Conservation (phyloP, 2,797 vertebrate genomes). For the Merluccius polli region DNA sequence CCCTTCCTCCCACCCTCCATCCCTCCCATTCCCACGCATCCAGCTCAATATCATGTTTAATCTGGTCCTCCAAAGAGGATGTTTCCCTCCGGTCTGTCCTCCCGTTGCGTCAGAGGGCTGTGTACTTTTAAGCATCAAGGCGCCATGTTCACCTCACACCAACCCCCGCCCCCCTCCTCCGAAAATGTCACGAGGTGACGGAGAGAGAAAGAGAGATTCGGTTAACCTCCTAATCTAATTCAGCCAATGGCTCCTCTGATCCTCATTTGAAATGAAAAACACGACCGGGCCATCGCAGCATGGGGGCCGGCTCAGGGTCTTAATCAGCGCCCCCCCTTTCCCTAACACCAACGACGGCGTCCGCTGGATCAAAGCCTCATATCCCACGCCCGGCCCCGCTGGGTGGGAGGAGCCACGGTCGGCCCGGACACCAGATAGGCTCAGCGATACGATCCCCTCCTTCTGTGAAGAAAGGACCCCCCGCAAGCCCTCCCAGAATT, state of each 20-base stretch:
- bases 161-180: neutral
- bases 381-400: slow-evolving; percentile 28
- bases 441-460: neutral
- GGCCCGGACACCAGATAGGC: slow-evolving; percentile 33
- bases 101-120: neutral
- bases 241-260: slow-evolving; percentile 44
- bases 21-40: neutral
- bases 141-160: too few species aligned
- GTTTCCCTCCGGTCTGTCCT: neutral
- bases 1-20: neutral
- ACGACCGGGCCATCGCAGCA: slow-evolving; percentile 37
- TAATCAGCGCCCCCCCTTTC: slow-evolving; percentile 40
- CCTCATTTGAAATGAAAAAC: slow-evolving; percentile 42
- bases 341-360: slow-evolving; percentile 16
- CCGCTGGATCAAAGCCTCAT: slow-evolving; percentile 13
- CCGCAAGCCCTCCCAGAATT: too few species aligned
- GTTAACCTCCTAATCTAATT: slow-evolving; percentile 39
- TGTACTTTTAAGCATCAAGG: too few species aligned
- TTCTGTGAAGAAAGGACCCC: neutral
- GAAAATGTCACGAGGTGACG: neutral
- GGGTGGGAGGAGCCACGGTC: slow-evolving; percentile 30
- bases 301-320: slow-evolving; percentile 50
- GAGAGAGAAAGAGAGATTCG: neutral
- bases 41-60: neutral
- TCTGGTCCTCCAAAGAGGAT: neutral